A percentile compares a stretch with the other conserved stretches of the same genome.
phyloP scores from a whole-genome alignment of 2,113 vertebrate genomes.

The Barnardius zonarius region DNA sequence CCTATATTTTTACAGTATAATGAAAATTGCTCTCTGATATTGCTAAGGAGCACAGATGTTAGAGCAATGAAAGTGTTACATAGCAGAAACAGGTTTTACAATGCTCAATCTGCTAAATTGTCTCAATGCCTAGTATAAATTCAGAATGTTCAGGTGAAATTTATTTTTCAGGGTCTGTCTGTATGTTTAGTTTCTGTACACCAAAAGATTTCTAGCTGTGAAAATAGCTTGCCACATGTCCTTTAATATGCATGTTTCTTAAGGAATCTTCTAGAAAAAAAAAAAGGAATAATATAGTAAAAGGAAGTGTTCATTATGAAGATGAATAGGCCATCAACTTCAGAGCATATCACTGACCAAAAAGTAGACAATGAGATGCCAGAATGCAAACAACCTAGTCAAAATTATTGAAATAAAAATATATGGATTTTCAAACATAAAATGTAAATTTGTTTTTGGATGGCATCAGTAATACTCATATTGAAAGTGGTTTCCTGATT shows the following conservation, averaged over 20 bases:
- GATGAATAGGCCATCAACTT: neutral
- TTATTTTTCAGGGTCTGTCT: neutral
- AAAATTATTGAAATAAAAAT: neutral
- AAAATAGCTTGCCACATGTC: neutral
- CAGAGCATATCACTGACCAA: conserved; percentile 7
- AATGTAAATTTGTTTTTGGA: neutral
- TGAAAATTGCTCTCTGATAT: neutral
- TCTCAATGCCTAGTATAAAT: neutral
- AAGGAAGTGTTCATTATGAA: neutral
- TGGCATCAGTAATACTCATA: neutral
- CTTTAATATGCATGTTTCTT: neutral
- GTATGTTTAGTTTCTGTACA: neutral
- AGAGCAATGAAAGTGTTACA: neutral
- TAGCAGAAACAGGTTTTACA: neutral
- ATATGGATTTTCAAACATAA: neutral
- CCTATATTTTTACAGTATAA: neutral
- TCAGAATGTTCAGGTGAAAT: neutral
- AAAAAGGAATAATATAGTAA: neutral
- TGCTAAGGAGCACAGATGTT: neutral
- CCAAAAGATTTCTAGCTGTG: neutral
- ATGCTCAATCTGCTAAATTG: neutral
- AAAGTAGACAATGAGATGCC: neutral
- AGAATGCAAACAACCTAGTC: neutral
- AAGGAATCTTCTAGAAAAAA: neutral
- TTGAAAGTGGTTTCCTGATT: neutral